phyloP scores from a whole-genome alignment of 2,797 vertebrate species.

The Loris lydekkerianus region DNA sequence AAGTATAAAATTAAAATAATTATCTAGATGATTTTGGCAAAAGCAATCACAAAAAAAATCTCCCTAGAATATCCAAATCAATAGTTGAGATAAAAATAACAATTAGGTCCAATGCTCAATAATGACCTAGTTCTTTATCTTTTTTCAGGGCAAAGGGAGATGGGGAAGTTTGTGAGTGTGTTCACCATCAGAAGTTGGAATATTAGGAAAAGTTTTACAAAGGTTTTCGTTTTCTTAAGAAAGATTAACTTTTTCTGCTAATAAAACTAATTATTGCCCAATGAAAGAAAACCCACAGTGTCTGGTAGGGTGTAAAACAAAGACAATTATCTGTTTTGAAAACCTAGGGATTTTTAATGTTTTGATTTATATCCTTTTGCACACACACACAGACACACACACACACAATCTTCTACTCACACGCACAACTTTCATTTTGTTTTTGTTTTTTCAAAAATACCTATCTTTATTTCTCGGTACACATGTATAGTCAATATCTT shows the following conservation, averaged over 20 bases:
- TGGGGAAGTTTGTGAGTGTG: not conserved
- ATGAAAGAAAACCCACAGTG: conserved; percentile 29
- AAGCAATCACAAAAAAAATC: not conserved
- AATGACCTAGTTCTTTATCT: not conserved
- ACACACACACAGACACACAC: not conserved
- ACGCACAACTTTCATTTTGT: not conserved
- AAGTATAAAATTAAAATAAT: conserved; percentile 52
- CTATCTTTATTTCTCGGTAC: not conserved
- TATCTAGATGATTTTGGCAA: conserved; percentile 16
- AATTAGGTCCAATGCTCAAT: not conserved
- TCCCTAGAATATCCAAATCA: not conserved
- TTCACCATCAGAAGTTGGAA: not conserved
- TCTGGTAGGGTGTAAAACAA: not conserved
- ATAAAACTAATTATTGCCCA: conserved; percentile 35
- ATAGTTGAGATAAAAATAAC: conserved; percentile 17
- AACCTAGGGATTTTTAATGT: not conserved
- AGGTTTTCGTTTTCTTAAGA: conserved; percentile 25
- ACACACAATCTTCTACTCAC: not conserved
- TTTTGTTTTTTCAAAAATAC: conserved; percentile 57
- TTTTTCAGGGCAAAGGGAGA: not conserved
- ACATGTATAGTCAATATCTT: not conserved
- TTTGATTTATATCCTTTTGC: not conserved
- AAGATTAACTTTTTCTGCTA: not conserved
- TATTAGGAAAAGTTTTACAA: conserved; percentile 17
- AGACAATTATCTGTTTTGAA: not conserved